phyloP scores from a whole-genome alignment of 2,888 invertebrate genomes.

The Sialis fuliginosa region DNA sequence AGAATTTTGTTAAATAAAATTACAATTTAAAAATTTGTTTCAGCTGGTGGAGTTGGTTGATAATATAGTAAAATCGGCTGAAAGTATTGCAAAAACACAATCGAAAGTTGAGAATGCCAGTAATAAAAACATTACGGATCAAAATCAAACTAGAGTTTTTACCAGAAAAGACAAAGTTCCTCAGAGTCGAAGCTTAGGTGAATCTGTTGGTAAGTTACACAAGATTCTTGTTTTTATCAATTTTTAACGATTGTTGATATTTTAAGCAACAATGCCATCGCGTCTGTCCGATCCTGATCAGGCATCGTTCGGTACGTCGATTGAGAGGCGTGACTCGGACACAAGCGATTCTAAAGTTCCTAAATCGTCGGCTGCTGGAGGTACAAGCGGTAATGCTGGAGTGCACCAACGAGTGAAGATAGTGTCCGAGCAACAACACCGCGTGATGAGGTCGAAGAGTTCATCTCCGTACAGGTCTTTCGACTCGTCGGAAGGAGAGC shows the following conservation, averaged over 20 bases:
- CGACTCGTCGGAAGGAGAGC: not conserved
- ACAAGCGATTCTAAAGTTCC: not conserved
- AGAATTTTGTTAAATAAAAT: too few relatives aligned
- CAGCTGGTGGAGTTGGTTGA: not conserved
- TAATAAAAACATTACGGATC: not conserved
- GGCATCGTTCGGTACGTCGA: not conserved
- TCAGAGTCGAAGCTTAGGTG: not conserved
- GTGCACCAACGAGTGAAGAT: too few relatives aligned
- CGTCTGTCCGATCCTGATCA: not conserved
- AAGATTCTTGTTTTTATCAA: too few relatives aligned
- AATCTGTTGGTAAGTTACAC: too few relatives aligned
- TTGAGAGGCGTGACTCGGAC: not conserved
- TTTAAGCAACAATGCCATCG: not conserved
- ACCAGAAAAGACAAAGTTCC: conserved; percentile 4
- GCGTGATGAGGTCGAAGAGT: not conserved
- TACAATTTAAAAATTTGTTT: too few relatives aligned
- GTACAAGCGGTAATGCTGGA: too few relatives aligned
- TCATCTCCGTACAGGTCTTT: not conserved
- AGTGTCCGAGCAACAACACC: too few relatives aligned
- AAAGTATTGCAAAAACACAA: too few relatives aligned
- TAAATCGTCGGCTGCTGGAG: not conserved
- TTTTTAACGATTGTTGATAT: too few relatives aligned
- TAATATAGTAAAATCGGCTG: not conserved
- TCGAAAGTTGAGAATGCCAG: too few relatives aligned
- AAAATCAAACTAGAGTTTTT: not conserved